Evolutionary conservation across 2,888 invertebrate species (phyloP).

Genomic region (Amiota minor): DNA sequence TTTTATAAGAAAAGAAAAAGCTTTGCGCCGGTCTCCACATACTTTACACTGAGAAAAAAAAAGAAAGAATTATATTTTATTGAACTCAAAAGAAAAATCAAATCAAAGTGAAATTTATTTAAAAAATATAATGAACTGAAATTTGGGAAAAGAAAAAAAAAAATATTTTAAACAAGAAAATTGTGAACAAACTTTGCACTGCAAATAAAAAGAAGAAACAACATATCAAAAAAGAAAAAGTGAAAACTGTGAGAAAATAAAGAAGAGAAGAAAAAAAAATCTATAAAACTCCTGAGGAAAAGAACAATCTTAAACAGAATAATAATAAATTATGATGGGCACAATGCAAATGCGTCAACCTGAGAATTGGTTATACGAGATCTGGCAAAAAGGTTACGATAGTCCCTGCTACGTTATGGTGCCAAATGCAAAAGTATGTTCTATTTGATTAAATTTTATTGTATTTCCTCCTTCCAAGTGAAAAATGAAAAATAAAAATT

Average conservation of each 20-base stretch:
- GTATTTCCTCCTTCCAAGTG: slow-evolving; percentile 25
- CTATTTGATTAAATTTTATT: not conserved
- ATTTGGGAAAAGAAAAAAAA: slow-evolving; percentile 35
- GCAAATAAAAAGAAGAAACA: slow-evolving; percentile 34
- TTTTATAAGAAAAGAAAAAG: slow-evolving; percentile 48
- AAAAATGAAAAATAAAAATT: not conserved
- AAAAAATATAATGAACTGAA: slow-evolving; percentile 7
- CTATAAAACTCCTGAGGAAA: slow-evolving; percentile 24
- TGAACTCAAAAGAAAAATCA: slow-evolving; percentile 60
- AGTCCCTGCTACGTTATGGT: slow-evolving; percentile 82
- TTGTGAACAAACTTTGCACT: slow-evolving; percentile 8
- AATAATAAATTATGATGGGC: slow-evolving; percentile 67
- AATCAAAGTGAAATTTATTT: slow-evolving; percentile 20
- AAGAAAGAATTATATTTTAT: slow-evolving; percentile 21
- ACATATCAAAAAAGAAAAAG: slow-evolving; percentile 20
- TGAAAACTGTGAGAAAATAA: slow-evolving; percentile 37
- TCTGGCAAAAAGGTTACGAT: slow-evolving; percentile 79
- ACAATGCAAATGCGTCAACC: slow-evolving; percentile 73
- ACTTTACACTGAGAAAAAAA: slow-evolving; percentile 32
- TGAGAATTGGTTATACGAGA: slow-evolving; percentile 79
- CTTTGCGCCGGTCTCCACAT: slow-evolving; percentile 65
- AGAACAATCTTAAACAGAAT: slow-evolving; percentile 32
- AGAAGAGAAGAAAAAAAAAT: slow-evolving; percentile 32
- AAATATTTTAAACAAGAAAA: slow-evolving; percentile 31
- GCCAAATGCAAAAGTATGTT: slow-evolving; percentile 79